These are phyloP conservation scores for Hyles vespertilio DNA, from an alignment of 1,140 invertebrate genomes.

Conservation along the genomic window DNA sequence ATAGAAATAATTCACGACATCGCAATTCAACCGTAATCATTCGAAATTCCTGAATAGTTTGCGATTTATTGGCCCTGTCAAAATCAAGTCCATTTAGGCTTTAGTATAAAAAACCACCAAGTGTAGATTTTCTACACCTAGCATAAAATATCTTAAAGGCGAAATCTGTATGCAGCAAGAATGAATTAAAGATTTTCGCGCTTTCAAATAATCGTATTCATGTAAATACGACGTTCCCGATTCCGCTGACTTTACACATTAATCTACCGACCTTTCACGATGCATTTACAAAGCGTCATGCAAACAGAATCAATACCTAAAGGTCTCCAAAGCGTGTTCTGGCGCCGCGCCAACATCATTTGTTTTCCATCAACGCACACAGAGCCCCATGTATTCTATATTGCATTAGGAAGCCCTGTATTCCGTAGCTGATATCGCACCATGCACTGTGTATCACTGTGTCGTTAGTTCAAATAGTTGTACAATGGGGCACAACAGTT, in stretches of 20 bases:
- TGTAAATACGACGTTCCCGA: slow-evolving; percentile 2
- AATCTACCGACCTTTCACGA: slow-evolving; percentile 4
- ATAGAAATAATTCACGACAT: no score
- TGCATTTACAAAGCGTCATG: slow-evolving; percentile 17
- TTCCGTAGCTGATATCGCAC: neutral
- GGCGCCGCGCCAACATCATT: slow-evolving; percentile 18
- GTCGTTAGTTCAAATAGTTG: slow-evolving; percentile 9
- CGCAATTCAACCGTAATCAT: no score
- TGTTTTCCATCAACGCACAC: slow-evolving; percentile 25
- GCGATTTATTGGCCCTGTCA: no score
- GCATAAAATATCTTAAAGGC: no score
- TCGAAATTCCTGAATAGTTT: no score
- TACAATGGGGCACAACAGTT: slow-evolving; percentile 9
- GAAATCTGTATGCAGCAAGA: no score
- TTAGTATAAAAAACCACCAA: no score
- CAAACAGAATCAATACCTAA: slow-evolving; percentile 21
- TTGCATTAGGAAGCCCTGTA: neutral
- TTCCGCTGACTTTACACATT: neutral
- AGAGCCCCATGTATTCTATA: slow-evolving; percentile 18
- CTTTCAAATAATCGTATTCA: neutral
- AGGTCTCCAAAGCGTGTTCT: slow-evolving; percentile 13
- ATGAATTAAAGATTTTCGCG: neutral
- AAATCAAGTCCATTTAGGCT: no score
- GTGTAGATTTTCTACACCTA: no score
- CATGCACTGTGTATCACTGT: slow-evolving; percentile 13